Evolutionary conservation across 2,797 vertebrate genomes (phyloP), one percentile per base, ranked within the genome.

Genomic region (Micropoecilia bifurca): DNA sequence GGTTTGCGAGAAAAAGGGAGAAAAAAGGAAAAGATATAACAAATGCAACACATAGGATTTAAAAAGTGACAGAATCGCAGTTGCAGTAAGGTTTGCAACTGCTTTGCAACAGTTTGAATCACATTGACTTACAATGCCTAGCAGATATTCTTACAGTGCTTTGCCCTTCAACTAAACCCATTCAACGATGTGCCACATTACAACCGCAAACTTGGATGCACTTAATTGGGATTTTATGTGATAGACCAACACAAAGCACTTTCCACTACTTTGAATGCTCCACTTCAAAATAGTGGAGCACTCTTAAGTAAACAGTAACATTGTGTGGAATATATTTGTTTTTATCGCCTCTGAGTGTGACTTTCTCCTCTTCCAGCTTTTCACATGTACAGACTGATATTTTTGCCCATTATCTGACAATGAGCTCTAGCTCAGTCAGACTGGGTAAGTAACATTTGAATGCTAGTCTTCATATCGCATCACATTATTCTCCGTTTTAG

Each of bases 41-140:
- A 63, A 81, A 89, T 92, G 81, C 86, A 85, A 87, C 80, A 63
- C 50, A 75, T 61, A 77, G 87, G 87, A 88, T 87, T 91, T 91
- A 91, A 82, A 84, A 79, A 78, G 43, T 84, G 85, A 46, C 83
- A 82, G 78, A 85, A 55, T 83, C 77, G 85, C 41, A 57, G 80
- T 80, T 88, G 76, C 80, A 78, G 77, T 74, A 74, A 82, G 76
- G 78, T 85, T 77, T 81, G n/a, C n/a, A n/a, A n/a, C 47, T 83
- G 80, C 39, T 68, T 45, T 53, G 68, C 41, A 18, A 8, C 13
- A 1, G 1, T 71, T 71, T 28, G 45, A 14, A 46, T 71, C 13
- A 71, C 41, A 28, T 7, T 28, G 25, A 18, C 41, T 8, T 45
- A 71, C 25, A 45, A 71, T 45, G 68, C 41, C 25, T n/a, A 7